Base-by-base conservation (phyloP, 2,888 invertebrate species). In the Myopa testacea region DNA sequence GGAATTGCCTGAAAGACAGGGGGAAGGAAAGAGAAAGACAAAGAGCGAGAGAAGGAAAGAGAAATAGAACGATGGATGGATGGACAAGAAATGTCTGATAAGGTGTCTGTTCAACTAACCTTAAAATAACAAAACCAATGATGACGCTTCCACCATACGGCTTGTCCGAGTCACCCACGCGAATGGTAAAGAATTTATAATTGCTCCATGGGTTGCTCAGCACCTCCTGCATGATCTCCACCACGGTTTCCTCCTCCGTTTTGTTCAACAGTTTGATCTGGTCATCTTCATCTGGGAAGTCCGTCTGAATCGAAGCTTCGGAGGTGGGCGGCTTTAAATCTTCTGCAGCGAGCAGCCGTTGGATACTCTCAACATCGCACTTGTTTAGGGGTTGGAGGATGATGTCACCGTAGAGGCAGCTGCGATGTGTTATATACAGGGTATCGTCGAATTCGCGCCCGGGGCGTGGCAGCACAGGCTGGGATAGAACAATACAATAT, bases 381-480 rank as follows among this genome's bases (percentile, higher is more conserved):
- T 38, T 16, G 1, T 79, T 73, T n/a, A 84, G 14, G 0, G 69
- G 78, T n/a, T 76, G 75, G 0, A 88, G 40, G 14, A 78, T 81
- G 0, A 88, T 78, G 3, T 88, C 85, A 0, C 85, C 84, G 76
- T 79, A 83, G 8, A 88, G 78, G 1, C 85, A 84, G 52, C 84
- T 83, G 10, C 86, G 87, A 82, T 88, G 86, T 0, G 85, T 82
- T 3, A 88, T 82, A n/a, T 81, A 88, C 0, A 88, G 55, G 10
- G 82, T 81, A 16, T 87, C 84, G 5, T 81, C 68, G 0, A 84
- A 79, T 37, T 65, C 70, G 58, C 83, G 82, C 19, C 80, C 82
- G 0, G 86, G 85, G 0, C 87, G 87, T 58, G 84, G 83, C 1
- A 79, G 65, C 0, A 85, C 80, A 4, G 82, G 85, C 88, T 88